These are phyloP conservation scores for Sparidentex hasta DNA, from an alignment of 2,797 vertebrate genomes.

Conservation along the genomic window DNA sequence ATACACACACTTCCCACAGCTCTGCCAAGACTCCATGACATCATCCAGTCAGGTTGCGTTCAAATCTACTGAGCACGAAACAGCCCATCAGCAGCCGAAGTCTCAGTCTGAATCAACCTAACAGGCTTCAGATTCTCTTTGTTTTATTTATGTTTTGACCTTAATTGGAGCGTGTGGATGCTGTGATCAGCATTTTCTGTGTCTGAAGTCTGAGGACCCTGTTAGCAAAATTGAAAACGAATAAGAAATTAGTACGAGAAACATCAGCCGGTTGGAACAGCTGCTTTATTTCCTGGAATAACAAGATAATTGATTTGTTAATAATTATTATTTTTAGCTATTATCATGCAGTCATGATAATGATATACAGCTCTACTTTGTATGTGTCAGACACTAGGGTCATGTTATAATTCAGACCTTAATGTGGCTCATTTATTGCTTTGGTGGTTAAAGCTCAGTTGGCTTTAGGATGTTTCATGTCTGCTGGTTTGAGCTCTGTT, in stretches of 20 bases:
- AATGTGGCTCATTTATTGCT: not conserved
- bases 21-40: constrained; percentile 41
- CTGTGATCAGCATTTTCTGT: not conserved
- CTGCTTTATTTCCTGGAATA: not conserved
- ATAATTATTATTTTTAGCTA: not conserved
- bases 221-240: not conserved
- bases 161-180: not conserved
- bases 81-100: constrained; percentile 7
- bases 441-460: not conserved
- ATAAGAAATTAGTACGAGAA: not conserved
- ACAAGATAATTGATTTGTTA: not conserved
- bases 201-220: not conserved
- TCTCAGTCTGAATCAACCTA: not conserved
- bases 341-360: not conserved
- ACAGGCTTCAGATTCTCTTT: not conserved
- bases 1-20: constrained; percentile 25
- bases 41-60: constrained; percentile 41
- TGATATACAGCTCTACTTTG: not conserved
- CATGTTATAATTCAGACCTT: not conserved
- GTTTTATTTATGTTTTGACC: not conserved
- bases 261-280: not conserved
- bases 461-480: not conserved
- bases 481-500: not conserved
- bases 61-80: constrained; percentile 38
- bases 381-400: not conserved